Base-by-base conservation (phyloP, 2,888 invertebrate species). In the Thalpophila matura region DNA sequence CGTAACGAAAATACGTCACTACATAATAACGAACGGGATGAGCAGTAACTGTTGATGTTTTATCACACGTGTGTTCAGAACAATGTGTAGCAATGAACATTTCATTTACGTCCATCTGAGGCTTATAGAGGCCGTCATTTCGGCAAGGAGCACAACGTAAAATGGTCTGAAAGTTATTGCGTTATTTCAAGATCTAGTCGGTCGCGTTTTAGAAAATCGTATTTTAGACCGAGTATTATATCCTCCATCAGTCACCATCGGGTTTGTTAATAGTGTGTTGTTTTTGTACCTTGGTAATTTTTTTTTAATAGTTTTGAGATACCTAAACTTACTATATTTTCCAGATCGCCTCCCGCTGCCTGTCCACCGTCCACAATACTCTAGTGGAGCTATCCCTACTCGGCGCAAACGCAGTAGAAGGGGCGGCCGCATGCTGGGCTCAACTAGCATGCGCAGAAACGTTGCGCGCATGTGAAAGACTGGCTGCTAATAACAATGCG, bases 361-460 rank as follows among this genome's bases (percentile, higher is more conserved):
- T 99, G 62, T 97, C 97, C 42, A 99, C 99, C 85, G 96, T 99
- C 43, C 98, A 99, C 91, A 98, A 98, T 73, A 98, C 98, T 40
- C 94, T 98, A 37, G 96, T 98, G 53, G 99, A 99, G 91, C 91
- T 99, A 49, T 96, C 96, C 24, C 95, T 98, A 35, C 94, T 99
- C 18, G 98, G 98, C 85, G 96, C 98, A 22, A 95, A 95, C 47
- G 96, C 97, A 55, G 97, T 98, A 26, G 96, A 96, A 18, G 99
- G 99, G 33, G 98, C 99, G 0, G 95, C 98, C 1, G 97, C 98
- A 29, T 99, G 98, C 87, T 99, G 99, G 99, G 97, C 98, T 60
- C 98, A 99, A 85, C 96, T 99, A 0, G 98, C 98, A 63, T 98
- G 98, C 65, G 95, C 98, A 62, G 99, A 99, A 91, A 98, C 98